phyloP scores from a whole-genome alignment of 2,888 invertebrate species.

The Drosophila barbarae region DNA sequence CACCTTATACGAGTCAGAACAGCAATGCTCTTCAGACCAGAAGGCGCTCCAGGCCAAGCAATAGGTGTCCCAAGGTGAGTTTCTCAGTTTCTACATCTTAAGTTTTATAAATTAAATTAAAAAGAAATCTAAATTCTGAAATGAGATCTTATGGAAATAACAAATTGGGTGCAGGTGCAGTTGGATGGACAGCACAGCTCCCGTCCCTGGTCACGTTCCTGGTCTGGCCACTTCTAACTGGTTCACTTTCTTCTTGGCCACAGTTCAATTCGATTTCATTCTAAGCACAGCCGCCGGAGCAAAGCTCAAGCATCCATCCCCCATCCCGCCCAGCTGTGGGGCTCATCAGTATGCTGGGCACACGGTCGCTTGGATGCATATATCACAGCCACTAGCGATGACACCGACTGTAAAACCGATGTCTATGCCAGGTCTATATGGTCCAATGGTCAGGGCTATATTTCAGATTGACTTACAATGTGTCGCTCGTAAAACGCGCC shows the following conservation, averaged over 20 bases:
- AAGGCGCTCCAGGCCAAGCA: slow-evolving; percentile 70
- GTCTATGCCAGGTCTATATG: slow-evolving; percentile 1
- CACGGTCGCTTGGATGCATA: slow-evolving; percentile 18
- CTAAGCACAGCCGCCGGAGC: slow-evolving; percentile 35
- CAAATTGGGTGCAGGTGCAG: slow-evolving; percentile 23
- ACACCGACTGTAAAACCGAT: slow-evolving; percentile 13
- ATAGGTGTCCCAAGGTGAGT: slow-evolving; percentile 72
- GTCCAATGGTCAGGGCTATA: slow-evolving; percentile 1
- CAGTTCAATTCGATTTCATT: slow-evolving; percentile 36
- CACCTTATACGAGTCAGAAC: slow-evolving; percentile 69
- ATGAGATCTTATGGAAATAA: background rate
- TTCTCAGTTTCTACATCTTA: background rate
- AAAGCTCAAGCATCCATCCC: slow-evolving; percentile 15
- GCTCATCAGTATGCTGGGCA: slow-evolving; percentile 31
- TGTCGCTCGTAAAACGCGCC: background rate
- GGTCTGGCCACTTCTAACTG: slow-evolving; percentile 31
- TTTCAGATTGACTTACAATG: slow-evolving; percentile 11
- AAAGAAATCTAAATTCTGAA: background rate
- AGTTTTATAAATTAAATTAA: background rate
- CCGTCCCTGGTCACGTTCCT: slow-evolving; percentile 39
- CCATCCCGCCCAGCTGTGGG: background rate
- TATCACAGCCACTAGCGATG: slow-evolving; percentile 16
- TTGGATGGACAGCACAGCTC: slow-evolving; percentile 1
- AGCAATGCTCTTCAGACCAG: slow-evolving; percentile 59
- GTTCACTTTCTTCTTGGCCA: slow-evolving; percentile 42